Percentiles rank a stretch among this genome's conserved stretches.
phyloP scores from a whole-genome alignment of 2,797 vertebrate genomes.

The Nasua narica region DNA sequence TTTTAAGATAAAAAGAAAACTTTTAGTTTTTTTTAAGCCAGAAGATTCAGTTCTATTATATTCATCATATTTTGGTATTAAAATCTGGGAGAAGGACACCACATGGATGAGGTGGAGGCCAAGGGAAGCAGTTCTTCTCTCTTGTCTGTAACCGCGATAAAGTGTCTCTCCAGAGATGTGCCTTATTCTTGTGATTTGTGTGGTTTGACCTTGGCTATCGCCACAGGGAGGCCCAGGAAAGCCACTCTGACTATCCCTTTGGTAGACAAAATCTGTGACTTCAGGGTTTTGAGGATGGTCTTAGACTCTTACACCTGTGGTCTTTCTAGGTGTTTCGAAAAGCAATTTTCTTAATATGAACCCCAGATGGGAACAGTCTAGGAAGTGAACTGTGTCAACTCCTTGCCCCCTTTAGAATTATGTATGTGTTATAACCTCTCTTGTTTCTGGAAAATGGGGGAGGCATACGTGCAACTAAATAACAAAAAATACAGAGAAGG shows the following conservation, averaged over 20 bases:
- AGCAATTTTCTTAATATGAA: background rate
- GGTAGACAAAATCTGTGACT: background rate
- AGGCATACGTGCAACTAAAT: background rate
- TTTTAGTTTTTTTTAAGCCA: background rate
- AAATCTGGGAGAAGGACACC: background rate
- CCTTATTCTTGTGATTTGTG: background rate
- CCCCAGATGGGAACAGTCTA: background rate
- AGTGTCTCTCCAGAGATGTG: background rate
- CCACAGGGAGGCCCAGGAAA: background rate
- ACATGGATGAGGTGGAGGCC: background rate
- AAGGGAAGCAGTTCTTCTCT: background rate
- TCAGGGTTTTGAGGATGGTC: background rate
- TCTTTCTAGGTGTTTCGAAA: background rate
- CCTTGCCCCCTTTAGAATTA: background rate
- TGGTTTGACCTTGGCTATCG: background rate
- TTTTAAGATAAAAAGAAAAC: conserved; percentile 20
- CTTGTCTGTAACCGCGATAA: background rate
- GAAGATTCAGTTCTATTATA: background rate
- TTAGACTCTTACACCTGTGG: background rate
- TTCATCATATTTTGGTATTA: background rate
- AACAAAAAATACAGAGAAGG: background rate
- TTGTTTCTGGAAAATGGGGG: background rate
- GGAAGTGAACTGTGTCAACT: background rate
- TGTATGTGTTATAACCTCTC: background rate
- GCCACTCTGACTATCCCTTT: background rate